Evolutionary conservation across 2,797 vertebrate species (phyloP).

Genomic region (Rhinichthys osculus): DNA sequence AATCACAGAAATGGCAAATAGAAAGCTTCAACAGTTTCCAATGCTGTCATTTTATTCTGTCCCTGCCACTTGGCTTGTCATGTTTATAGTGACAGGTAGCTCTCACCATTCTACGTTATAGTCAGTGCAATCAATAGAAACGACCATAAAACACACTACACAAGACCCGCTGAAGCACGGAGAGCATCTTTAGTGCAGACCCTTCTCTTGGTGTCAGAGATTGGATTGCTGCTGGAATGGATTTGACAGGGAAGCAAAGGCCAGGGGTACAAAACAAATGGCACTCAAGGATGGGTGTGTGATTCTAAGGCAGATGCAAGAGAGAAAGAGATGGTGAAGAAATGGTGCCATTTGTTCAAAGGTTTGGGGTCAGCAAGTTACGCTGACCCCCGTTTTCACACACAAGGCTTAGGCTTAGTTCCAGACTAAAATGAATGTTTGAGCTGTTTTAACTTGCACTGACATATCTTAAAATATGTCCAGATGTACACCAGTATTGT

Average conservation of each 20-base stretch:
- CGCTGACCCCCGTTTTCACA: background rate
- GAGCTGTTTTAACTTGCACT: background rate
- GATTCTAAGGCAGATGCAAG: background rate
- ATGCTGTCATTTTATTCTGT: conserved; percentile 27
- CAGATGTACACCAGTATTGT: background rate
- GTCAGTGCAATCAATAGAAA: conserved; percentile 51
- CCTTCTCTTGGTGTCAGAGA: conserved; percentile 27
- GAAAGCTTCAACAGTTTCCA: conserved; percentile 37
- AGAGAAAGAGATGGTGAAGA: background rate
- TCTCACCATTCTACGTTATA: conserved; percentile 16
- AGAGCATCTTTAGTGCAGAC: conserved; percentile 45
- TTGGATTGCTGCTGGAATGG: conserved; percentile 63
- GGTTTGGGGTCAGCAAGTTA: background rate
- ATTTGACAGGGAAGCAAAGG: conserved; percentile 67
- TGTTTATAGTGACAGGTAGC: conserved; percentile 53
- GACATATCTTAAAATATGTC: background rate
- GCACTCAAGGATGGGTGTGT: conserved; percentile 28
- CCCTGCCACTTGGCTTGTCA: conserved; percentile 44
- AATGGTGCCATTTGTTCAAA: background rate
- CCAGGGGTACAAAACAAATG: conserved; percentile 60
- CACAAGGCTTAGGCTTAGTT: background rate
- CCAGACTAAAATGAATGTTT: background rate
- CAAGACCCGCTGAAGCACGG: conserved; percentile 43
- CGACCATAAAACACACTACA: conserved; percentile 48
- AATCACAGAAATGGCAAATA: conserved; percentile 16